Evolutionary conservation across 1,140 invertebrate genomes (phyloP).

Genomic region (Aphis craccivora): DNA sequence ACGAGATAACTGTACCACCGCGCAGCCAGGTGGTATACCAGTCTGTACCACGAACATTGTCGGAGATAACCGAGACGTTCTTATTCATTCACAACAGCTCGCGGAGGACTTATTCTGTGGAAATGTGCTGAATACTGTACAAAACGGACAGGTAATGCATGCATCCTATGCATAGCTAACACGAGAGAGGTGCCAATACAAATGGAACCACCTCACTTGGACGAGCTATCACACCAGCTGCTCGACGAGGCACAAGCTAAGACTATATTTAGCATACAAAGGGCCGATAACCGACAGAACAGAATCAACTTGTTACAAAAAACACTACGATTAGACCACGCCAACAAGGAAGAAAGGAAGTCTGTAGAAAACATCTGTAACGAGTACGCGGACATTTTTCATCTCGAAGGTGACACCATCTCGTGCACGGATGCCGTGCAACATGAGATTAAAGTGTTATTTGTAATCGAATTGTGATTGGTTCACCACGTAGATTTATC

Average conservation of each 20-base stretch:
- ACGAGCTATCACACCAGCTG: neutral
- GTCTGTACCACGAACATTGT: neutral
- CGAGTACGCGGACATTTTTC: neutral
- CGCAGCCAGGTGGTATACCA: slow-evolving; percentile 9
- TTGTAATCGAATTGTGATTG: too few relatives aligned
- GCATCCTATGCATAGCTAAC: neutral
- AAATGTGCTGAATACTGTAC: neutral
- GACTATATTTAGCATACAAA: neutral
- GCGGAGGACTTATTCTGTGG: neutral
- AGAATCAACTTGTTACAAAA: neutral
- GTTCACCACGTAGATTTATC: too few relatives aligned
- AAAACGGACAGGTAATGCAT: neutral
- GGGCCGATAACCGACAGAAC: neutral
- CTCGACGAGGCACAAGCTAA: neutral
- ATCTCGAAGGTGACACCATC: neutral
- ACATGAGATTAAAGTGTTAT: too few relatives aligned
- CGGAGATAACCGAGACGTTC: slow-evolving; percentile 15
- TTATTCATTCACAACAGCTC: neutral
- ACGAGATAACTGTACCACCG: neutral
- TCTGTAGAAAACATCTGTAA: neutral
- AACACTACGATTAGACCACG: neutral
- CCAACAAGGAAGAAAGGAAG: neutral
- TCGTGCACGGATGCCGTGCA: too few relatives aligned
- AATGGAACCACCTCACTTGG: neutral
- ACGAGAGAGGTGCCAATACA: neutral